These are phyloP conservation scores for pig (Sus scrofa) DNA, from an alignment of 2,113 vertebrate species.

Conservation along the genomic window T2T-Sscrofa CM000812.6:179215501-179216000, in stretches of 20 bases:
- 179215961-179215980: background rate
- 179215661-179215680: background rate
- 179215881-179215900: background rate
- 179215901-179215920: background rate
- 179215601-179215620: background rate
- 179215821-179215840: background rate
- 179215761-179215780: background rate
- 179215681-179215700: background rate
- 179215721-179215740: background rate
- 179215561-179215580: background rate
- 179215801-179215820: background rate
- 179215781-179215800: background rate
- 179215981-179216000: background rate
- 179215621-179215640: too few species aligned
- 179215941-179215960: background rate
- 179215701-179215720: background rate
- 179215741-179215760: background rate
- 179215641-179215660: background rate
- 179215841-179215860: background rate
- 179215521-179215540: background rate
- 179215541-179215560: background rate
- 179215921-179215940: background rate
- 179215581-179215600: too few species aligned
- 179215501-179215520: background rate
- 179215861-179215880: background rate